Evolutionary conservation across 2,888 invertebrate genomes (phyloP), one percentile per base, ranked within the genome.

Genomic region (Sphaeridia pumilis): DNA sequence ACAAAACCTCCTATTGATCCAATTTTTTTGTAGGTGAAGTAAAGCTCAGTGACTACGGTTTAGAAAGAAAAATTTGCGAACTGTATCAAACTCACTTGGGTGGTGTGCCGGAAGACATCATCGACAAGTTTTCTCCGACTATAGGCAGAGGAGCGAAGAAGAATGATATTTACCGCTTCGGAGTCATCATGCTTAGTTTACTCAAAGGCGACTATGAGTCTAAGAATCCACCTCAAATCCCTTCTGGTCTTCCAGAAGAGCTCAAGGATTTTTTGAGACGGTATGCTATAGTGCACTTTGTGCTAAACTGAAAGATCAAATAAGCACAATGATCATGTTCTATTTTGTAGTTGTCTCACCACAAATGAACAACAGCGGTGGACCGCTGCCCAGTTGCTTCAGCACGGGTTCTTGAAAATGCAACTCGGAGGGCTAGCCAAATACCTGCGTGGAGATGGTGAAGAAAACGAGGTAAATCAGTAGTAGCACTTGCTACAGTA

Each of bases 381-480:
- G 76, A 81, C 86, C 0, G 82, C 87, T 0, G 78, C 79, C 5
- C 82, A 87, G 70, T 72, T 93, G 24, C 69, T 85, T 25, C 78
- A 81, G 44, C 92, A 93, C 69, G 74, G 77, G 7, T 90, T 90
- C 68, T 71, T 83, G 2, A 73, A 78, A 60, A 70, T 73, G 4
- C 79, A 31, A 10, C 31, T 31, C 7, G 10, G 14, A 31, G 7
- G 10, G 31, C 10, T 7, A 14, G 7, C 14, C 7, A 38, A 7
- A 17, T 5, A 17, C 17, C 17, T 7, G 38, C 5, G 20, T 38
- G 7, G 7, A 14, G 17, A 17, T 7, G 17, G 20, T 38, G 38
- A 17, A 38, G 17, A 17, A 12, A 5, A 17, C 17, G 38, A 14
- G 10, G 38, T 17, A 38, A 17, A 38, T 31, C n/a, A n/a, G n/a